Evolutionary conservation across 2,113 vertebrate species (phyloP).

Genomic region (Charina bottae): DNA sequence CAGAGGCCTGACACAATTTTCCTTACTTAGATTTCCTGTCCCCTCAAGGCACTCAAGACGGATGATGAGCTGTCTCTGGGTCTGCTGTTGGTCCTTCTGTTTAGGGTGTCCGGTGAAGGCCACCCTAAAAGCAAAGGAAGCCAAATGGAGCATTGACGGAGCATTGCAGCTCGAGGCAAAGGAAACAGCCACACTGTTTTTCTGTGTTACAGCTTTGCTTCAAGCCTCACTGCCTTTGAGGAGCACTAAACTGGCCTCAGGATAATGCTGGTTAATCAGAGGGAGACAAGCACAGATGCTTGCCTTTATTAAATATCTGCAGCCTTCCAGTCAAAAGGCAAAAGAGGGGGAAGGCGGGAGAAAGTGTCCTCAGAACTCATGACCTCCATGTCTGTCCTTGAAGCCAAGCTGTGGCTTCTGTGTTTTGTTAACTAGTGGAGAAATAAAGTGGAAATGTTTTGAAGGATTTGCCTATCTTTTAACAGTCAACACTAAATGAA

Average conservation of each 20-base stretch:
- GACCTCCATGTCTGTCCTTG: conserved; percentile 41
- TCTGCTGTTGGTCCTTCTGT: conserved; percentile 53
- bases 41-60: conserved; percentile 27
- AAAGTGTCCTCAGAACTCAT: conserved; percentile 34
- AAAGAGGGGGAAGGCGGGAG: conserved; percentile 32
- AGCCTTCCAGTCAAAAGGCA: conserved; percentile 31
- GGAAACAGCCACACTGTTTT: conserved; percentile 56
- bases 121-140: conserved; percentile 66
- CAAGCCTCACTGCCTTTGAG: conserved; percentile 51
- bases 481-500: neutral
- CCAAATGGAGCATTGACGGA: conserved; percentile 51
- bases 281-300: conserved; percentile 63
- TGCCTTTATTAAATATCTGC: conserved; percentile 71
- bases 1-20: conserved; percentile 11
- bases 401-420: conserved; percentile 16
- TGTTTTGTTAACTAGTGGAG: neutral
- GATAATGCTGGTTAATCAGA: conserved; percentile 60
- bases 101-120: conserved; percentile 55
- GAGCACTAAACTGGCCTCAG: conserved; percentile 53
- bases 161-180: conserved; percentile 64
- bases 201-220: conserved; percentile 54
- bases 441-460: neutral
- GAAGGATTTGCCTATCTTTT: conserved; percentile 12
- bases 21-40: conserved; percentile 31
- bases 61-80: conserved; percentile 39